Percentiles rank a stretch among this genome's conserved stretches.
Evolutionary conservation across 2,888 invertebrate genomes (phyloP).

Genomic region (Marronus borbonicus): DNA sequence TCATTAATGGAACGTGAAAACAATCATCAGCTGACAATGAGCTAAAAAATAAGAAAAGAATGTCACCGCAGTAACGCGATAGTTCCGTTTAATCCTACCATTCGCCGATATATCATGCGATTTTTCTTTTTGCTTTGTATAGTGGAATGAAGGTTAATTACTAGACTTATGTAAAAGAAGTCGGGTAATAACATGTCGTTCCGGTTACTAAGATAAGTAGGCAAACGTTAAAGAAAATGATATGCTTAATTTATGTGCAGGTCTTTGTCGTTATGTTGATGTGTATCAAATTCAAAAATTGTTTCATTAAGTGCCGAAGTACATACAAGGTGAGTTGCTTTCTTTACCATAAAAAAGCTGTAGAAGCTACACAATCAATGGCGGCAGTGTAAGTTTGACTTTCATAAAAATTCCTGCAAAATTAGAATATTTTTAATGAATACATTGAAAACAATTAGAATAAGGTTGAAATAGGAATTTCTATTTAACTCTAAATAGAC

Average conservation of each 20-base stretch:
- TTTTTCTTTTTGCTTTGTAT: conserved; percentile 16
- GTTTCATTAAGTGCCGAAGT: background rate
- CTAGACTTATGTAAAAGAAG: conserved; percentile 5
- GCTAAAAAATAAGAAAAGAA: conserved; percentile 10
- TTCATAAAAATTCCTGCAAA: no score
- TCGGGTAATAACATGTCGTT: conserved; percentile 20
- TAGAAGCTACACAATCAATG: no score
- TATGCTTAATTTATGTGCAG: conserved; percentile 5
- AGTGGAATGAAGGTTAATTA: conserved; percentile 34
- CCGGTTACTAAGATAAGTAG: conserved; percentile 27
- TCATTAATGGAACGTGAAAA: background rate
- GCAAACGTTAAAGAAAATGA: conserved; percentile 14
- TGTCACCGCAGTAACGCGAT: background rate
- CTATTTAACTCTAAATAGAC: no score
- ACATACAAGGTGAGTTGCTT: no score
- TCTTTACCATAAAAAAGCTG: no score
- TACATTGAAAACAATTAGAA: no score
- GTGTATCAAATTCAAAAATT: background rate
- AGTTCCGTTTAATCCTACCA: conserved; percentile 25
- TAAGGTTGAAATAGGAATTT: no score
- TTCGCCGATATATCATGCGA: conserved; percentile 16
- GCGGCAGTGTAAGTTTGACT: no score
- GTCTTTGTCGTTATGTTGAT: background rate
- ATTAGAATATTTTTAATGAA: no score
- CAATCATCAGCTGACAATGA: background rate